phyloP scores from a whole-genome alignment of 2,113 vertebrate species.

The Physeter macrocephalus region DNA sequence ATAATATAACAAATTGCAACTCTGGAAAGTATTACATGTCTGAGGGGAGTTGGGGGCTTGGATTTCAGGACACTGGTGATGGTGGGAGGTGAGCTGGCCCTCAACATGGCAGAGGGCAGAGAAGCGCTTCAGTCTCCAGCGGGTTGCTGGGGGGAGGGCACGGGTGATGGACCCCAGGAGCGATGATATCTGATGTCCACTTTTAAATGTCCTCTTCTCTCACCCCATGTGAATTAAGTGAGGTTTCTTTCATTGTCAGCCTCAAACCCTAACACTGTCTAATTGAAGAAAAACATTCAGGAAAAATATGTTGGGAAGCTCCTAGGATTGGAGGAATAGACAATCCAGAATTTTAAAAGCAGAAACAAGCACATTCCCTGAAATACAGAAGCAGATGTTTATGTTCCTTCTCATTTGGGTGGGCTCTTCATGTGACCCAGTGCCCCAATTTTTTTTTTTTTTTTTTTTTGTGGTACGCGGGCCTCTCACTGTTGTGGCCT shows the following conservation, averaged over 20 bases:
- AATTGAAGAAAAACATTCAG: neutral
- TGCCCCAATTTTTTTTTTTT: neutral
- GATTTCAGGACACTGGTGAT: neutral
- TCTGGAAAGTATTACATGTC: neutral
- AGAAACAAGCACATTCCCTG: neutral
- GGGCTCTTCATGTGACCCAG: neutral
- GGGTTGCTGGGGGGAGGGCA: neutral
- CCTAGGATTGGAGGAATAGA: neutral
- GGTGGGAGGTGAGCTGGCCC: neutral
- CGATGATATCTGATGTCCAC: too few relatives aligned
- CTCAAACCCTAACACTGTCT: neutral
- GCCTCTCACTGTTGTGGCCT: too few relatives aligned
- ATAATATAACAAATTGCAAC: neutral
- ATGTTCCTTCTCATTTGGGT: neutral
- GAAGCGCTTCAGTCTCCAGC: rapidly evolving
- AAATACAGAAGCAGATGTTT: neutral
- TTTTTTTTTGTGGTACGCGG: too few relatives aligned
- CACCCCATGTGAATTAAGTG: neutral
- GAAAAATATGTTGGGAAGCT: neutral
- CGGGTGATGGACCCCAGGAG: neutral
- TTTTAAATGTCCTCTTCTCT: neutral
- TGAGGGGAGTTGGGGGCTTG: neutral
- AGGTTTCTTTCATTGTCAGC: neutral
- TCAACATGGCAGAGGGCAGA: neutral
- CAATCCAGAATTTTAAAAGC: neutral